Evolutionary conservation across 2,113 vertebrate genomes (phyloP).

Genomic region (Ophiodon elongatus): DNA sequence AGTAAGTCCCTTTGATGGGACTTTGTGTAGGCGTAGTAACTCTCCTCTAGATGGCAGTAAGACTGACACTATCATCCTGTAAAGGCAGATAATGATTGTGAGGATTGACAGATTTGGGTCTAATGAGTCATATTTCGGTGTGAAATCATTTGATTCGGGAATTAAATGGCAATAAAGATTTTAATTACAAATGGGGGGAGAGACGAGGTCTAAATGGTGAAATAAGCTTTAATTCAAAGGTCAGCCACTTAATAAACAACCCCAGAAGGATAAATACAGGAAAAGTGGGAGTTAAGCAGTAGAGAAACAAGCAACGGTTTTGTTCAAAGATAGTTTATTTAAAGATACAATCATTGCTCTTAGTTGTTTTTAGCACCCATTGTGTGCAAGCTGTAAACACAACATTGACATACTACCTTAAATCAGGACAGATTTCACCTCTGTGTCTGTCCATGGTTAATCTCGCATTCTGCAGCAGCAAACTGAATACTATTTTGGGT

Average conservation of each 20-base stretch:
- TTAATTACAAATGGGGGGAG: neutral
- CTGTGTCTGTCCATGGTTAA: too few relatives aligned
- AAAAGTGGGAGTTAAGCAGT: neutral
- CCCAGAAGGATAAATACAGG: neutral
- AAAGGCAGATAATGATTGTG: neutral
- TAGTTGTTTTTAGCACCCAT: neutral
- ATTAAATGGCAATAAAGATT: neutral
- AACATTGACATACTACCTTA: neutral
- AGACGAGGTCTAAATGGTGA: neutral
- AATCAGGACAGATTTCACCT: too few relatives aligned
- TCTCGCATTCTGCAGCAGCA: too few relatives aligned
- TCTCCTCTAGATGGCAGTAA: slow-evolving; percentile 45
- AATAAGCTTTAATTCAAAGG: neutral
- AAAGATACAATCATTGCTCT: neutral
- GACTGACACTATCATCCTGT: neutral
- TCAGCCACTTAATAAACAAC: neutral
- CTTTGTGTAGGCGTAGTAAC: neutral
- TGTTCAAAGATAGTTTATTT: neutral
- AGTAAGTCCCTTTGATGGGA: neutral
- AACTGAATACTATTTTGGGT: neutral
- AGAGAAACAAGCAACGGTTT: neutral
- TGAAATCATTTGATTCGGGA: neutral
- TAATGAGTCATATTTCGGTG: neutral
- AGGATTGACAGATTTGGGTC: neutral
- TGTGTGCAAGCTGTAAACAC: neutral